Conservation (phyloP, 2,888 invertebrate genomes). For the Ellobium chinense region DNA sequence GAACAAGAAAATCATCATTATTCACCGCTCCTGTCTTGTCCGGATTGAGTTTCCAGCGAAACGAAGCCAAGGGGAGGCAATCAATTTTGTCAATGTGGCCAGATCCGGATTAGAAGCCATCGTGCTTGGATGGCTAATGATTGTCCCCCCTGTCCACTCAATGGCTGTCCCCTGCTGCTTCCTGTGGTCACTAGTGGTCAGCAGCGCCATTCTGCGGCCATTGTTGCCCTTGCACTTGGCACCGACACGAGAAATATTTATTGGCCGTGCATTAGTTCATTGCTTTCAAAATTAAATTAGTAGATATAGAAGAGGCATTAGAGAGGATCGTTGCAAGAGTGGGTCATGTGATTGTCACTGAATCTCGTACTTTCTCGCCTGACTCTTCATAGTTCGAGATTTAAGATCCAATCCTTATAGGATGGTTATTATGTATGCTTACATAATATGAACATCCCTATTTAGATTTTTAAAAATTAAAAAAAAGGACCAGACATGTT, state of each 20-base stretch:
- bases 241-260: slow-evolving; percentile 29
- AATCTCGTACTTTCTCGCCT: too few relatives aligned
- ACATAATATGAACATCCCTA: too few relatives aligned
- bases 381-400: too few relatives aligned
- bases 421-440: too few relatives aligned
- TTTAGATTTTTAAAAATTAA: too few relatives aligned
- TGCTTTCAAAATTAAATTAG: not conserved
- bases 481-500: too few relatives aligned
- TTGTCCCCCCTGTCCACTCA: slow-evolving; percentile 9
- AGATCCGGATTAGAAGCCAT: not conserved
- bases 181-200: slow-evolving; percentile 9
- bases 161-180: not conserved
- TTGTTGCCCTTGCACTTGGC: not conserved
- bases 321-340: not conserved
- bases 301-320: not conserved
- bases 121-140: slow-evolving; percentile 19
- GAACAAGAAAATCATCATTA: too few relatives aligned
- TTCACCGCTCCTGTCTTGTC: too few relatives aligned
- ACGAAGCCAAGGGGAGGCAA: not conserved
- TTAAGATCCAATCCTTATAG: too few relatives aligned
- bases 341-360: too few relatives aligned
- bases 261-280: not conserved
- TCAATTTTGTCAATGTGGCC: not conserved
- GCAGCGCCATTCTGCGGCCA: not conserved
- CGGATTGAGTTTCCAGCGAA: not conserved